Base-by-base conservation (phyloP, 1,140 invertebrate genomes). In the Neomicropteryx cornuta region DNA sequence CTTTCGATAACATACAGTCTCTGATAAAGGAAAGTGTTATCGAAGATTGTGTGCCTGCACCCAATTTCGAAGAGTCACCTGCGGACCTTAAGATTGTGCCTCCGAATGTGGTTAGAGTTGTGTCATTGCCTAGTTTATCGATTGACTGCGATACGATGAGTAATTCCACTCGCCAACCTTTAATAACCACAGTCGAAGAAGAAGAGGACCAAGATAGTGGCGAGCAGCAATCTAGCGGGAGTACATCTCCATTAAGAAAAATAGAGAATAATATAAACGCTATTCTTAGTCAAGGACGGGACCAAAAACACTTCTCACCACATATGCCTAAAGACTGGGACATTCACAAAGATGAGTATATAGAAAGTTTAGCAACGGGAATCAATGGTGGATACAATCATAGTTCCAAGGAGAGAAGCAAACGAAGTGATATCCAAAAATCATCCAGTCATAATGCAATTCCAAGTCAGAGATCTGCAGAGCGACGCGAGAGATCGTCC, bases 1-100 rank as follows among this genome's bases (percentile, higher is more conserved):
- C 81, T 2, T 86, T 85, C 58, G 81, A 83, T 62, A 82, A 83
- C 47, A 82, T 85, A 43, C 79, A 81, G 49, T 79, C 79, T 23
- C 54, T 86, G 30, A 68, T 83, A 31, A 77, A 77, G 51, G 76
- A 81, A 56, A 78, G 79, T 33, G 66, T 75, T 45, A 67, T 71
- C 5, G 68, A 67, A 44, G 65, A 64, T 50, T 51, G 44, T 32
- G 56, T 54, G 41, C 54, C 56, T 4, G 55, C 54, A 38, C 43
- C 48, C 27, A 60, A 66, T 40, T 67, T 62, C 36, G 66, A 62
- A 48, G 72, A 73, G 52, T 66, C 62, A 20, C 61, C 70, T 1
- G 58, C 58, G 34, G 71, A 74, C 42, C 52, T 73, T 35, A 48
- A 59, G n/a, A 61, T 50, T 33, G 49, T 62, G 33, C 73, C 75